These are phyloP conservation scores for Telmatherina bonti DNA, from an alignment of 2,797 vertebrate species.

Conservation along the genomic window DNA sequence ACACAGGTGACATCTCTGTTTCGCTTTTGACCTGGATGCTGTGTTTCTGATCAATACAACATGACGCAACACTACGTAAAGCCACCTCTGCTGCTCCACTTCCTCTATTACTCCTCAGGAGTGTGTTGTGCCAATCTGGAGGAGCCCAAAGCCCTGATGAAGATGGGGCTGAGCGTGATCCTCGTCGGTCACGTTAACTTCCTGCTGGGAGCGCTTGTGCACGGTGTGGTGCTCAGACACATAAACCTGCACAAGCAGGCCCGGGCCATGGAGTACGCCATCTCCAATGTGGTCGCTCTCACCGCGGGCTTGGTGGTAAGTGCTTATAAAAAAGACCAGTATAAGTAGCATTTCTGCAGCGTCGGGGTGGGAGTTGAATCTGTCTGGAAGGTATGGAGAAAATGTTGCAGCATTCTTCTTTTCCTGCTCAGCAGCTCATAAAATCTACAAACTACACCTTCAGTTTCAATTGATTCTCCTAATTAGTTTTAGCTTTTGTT, in stretches of 20 bases:
- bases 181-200: conserved; percentile 92
- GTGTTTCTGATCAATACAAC: conserved; percentile 62
- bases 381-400: not conserved
- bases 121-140: conserved; percentile 78
- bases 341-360: not conserved
- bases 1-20: conserved; percentile 56
- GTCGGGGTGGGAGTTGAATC: not conserved
- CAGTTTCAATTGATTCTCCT: not conserved
- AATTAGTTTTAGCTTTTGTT: not conserved
- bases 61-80: not conserved
- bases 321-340: no score
- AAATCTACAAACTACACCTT: not conserved
- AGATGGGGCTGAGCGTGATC: conserved; percentile 90
- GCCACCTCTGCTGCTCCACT: not conserved
- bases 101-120: conserved; percentile 47
- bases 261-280: conserved; percentile 83
- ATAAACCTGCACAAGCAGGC: conserved; percentile 75
- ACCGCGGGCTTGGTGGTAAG: conserved; percentile 87
- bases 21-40: conserved; percentile 56
- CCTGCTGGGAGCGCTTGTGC: conserved; percentile 87
- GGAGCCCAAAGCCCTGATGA: conserved; percentile 87
- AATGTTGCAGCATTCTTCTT: not conserved
- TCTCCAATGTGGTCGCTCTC: conserved; percentile 85
- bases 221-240: conserved; percentile 89
- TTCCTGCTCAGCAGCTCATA: not conserved